Evolutionary conservation across 2,113 vertebrate species (phyloP).

Genomic region (Gorilla gorilla): DNA sequence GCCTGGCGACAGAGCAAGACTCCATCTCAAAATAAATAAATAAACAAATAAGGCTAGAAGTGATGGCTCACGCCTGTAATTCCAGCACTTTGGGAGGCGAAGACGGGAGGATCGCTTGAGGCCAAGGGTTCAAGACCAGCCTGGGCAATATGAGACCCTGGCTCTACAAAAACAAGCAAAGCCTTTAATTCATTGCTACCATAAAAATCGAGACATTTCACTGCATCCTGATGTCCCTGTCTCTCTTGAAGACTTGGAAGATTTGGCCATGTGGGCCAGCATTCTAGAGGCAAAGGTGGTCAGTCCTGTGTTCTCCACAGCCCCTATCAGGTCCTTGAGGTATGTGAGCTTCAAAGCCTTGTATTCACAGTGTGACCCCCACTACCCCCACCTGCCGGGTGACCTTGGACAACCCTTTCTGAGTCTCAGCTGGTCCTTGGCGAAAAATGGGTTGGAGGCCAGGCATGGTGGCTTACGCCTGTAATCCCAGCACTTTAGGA

Average conservation of each 20-base stretch:
- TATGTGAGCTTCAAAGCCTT: not conserved
- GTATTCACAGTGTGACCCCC: too few relatives aligned
- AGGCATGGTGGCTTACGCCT: not conserved
- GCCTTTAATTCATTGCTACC: not conserved
- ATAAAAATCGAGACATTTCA: not conserved
- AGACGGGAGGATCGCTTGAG: not conserved
- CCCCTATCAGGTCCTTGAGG: not conserved
- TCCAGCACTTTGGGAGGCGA: not conserved
- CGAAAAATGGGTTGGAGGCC: not conserved
- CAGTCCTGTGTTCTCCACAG: too few relatives aligned
- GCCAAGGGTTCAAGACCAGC: not conserved
- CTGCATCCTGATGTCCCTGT: not conserved
- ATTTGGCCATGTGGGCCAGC: not conserved
- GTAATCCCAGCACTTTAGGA: not conserved
- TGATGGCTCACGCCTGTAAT: not conserved
- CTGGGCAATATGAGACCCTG: not conserved
- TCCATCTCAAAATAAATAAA: too few relatives aligned
- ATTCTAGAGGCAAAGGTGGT: not conserved
- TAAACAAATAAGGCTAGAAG: too few relatives aligned
- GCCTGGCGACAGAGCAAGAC: too few relatives aligned
- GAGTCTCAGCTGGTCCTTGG: not conserved
- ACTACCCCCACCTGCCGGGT: too few relatives aligned
- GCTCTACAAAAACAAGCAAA: not conserved
- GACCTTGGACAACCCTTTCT: not conserved
- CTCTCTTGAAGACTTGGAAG: not conserved